phyloP scores from a whole-genome alignment of 1,140 invertebrate genomes.

The Riptortus pedestris region DNA sequence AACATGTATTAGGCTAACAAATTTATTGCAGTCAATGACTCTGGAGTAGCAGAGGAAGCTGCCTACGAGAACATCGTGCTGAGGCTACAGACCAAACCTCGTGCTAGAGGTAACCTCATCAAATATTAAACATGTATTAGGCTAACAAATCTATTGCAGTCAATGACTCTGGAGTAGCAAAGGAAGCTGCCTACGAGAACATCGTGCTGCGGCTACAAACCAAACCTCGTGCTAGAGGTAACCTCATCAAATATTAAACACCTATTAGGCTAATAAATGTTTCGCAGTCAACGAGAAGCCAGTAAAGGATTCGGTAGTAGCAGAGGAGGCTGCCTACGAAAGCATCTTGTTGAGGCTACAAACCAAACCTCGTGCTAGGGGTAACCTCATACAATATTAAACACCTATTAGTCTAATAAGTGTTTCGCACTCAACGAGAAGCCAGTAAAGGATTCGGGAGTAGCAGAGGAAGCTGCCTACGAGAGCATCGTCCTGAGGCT shows the following conservation, averaged over 20 bases:
- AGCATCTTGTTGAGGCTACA: conserved; percentile 72
- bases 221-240: conserved; percentile 79
- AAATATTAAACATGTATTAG: too few species aligned
- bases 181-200: conserved; percentile 72
- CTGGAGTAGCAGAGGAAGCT: conserved; percentile 74
- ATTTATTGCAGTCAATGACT: conserved; percentile 91
- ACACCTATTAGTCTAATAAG: too few species aligned
- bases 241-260: too few species aligned
- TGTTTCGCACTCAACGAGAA: conserved; percentile 91
- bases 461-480: conserved; percentile 73
- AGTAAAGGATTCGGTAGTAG: conserved; percentile 92
- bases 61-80: conserved; percentile 81
- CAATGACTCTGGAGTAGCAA: conserved; percentile 88
- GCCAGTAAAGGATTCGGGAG: conserved; percentile 88
- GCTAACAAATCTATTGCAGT: too few species aligned
- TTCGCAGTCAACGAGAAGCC: too few species aligned
- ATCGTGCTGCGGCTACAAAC: conserved; percentile 73
- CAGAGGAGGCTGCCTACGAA: conserved; percentile 74
- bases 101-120: conserved; percentile 77
- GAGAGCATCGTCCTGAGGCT: conserved; percentile 77
- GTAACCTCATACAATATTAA: too few species aligned
- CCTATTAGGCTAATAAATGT: too few species aligned
- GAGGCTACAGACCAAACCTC: conserved; percentile 67
- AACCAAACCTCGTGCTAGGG: conserved; percentile 74
- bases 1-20: too few species aligned